Evolutionary conservation across 2,113 vertebrate genomes (phyloP).

Genomic region (Cyphomyrus discorhynchus): DNA sequence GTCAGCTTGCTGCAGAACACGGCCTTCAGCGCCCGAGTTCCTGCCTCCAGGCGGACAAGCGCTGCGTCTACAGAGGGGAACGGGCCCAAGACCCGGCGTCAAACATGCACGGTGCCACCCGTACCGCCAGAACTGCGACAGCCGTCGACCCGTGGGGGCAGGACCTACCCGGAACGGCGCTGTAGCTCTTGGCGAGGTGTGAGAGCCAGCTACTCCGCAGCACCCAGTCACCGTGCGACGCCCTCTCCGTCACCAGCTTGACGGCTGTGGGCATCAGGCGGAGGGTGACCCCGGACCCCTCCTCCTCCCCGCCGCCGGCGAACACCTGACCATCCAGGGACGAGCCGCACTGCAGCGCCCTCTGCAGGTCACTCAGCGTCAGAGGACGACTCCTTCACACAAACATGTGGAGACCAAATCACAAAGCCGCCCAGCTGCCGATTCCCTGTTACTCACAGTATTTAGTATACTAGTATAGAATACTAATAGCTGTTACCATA

Average conservation of each 20-base stretch:
- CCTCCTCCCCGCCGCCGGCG: conserved; percentile 47
- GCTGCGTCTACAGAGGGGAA: conserved; percentile 55
- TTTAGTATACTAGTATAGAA: not conserved
- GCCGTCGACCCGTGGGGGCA: not conserved
- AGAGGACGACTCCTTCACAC: conserved; percentile 71
- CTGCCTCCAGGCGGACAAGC: conserved; percentile 74
- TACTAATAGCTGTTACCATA: not conserved
- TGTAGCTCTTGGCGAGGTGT: conserved; percentile 69
- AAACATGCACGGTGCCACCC: not conserved
- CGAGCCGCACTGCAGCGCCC: conserved; percentile 65
- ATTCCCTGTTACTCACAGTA: not conserved
- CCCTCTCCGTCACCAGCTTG: conserved; percentile 73
- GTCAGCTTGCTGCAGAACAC: conserved; percentile 79
- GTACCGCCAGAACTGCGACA: not conserved
- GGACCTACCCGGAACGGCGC: conserved; percentile 56
- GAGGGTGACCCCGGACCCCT: conserved; percentile 60
- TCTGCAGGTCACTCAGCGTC: conserved; percentile 74
- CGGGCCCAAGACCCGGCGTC: not conserved
- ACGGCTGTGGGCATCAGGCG: conserved; percentile 71
- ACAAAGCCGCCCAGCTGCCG: not conserved
- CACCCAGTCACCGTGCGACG: conserved; percentile 85
- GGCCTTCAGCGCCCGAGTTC: conserved; percentile 71
- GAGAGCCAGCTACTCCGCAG: conserved; percentile 84
- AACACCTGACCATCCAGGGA: conserved; percentile 69
- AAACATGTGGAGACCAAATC: not conserved